Percentiles rank a stretch among this genome's conserved stretches.
These are phyloP conservation scores for Blastobasis lacticolella DNA, from an alignment of 2,888 invertebrate genomes.

Conservation along the genomic window DNA sequence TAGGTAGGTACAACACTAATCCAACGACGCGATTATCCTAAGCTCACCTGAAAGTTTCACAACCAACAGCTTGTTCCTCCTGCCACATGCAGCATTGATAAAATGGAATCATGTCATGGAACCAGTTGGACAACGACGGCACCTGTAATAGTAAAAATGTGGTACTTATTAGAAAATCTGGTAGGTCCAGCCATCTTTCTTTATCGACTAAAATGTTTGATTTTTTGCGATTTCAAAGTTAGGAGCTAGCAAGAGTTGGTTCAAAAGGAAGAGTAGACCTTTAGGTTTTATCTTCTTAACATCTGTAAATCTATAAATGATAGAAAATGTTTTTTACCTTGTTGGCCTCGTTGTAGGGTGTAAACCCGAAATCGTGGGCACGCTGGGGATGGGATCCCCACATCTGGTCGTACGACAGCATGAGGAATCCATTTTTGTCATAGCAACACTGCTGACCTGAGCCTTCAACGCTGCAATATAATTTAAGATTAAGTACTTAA, in stretches of 20 bases:
- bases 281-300: too few relatives aligned
- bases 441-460: slow-evolving; percentile 99
- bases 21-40: background rate
- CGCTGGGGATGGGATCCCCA: slow-evolving; percentile 92
- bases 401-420: slow-evolving; percentile 96
- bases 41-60: slow-evolving; percentile 86
- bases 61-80: slow-evolving; percentile 92
- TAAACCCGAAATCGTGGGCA: slow-evolving; percentile 91
- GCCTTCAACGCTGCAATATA: slow-evolving; percentile 81
- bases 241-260: too few relatives aligned
- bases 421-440: slow-evolving; percentile 91
- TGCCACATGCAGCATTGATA: slow-evolving; percentile 97
- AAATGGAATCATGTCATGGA: slow-evolving; percentile 95
- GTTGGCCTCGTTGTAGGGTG: slow-evolving; percentile 96
- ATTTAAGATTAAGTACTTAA: too few relatives aligned
- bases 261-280: too few relatives aligned
- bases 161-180: too few relatives aligned
- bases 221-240: background rate
- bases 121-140: slow-evolving; percentile 96
- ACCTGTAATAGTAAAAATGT: slow-evolving; percentile 59
- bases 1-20: background rate
- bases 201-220: background rate
- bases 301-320: too few relatives aligned
- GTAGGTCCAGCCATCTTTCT: background rate
- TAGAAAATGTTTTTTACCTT: slow-evolving; percentile 72